Conservation (phyloP, 2,113 vertebrate species). For the Catagonus wagneri region DNA sequence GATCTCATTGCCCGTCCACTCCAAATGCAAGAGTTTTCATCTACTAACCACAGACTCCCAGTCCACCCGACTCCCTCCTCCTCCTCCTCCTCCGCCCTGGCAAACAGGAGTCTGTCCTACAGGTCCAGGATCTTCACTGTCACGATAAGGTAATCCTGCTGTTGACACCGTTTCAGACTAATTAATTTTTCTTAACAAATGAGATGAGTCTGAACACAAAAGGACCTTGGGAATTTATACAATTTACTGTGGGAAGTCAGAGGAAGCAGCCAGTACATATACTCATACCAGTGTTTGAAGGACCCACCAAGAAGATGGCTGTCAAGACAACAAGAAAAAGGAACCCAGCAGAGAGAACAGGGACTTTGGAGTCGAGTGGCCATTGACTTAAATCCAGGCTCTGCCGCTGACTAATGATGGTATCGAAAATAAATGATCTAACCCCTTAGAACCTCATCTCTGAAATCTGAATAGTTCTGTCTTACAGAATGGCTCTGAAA, state of each 20-base stretch:
- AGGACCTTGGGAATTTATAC: neutral
- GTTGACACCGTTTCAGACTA: neutral
- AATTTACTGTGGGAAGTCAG: neutral
- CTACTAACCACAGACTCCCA: no score
- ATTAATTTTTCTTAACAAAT: neutral
- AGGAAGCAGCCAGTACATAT: neutral
- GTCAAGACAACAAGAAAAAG: neutral
- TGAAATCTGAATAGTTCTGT: neutral
- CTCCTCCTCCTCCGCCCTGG: no score
- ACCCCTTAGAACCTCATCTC: neutral
- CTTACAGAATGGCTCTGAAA: neutral
- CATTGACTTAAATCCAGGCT: neutral
- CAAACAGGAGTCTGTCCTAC: no score
- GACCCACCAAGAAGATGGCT: neutral
- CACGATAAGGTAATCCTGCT: neutral
- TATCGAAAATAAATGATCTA: constrained; percentile 24
- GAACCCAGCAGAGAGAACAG: neutral
- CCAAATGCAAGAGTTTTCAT: no score
- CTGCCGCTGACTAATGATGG: neutral
- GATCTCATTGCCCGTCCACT: no score
- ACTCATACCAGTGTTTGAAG: neutral
- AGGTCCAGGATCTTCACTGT: neutral
- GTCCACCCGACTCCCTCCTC: no score
- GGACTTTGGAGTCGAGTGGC: neutral
- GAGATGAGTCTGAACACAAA: neutral